These are phyloP conservation scores for Cephus rjabovi DNA, from an alignment of 2,888 invertebrate genomes.

Conservation along the genomic window DNA sequence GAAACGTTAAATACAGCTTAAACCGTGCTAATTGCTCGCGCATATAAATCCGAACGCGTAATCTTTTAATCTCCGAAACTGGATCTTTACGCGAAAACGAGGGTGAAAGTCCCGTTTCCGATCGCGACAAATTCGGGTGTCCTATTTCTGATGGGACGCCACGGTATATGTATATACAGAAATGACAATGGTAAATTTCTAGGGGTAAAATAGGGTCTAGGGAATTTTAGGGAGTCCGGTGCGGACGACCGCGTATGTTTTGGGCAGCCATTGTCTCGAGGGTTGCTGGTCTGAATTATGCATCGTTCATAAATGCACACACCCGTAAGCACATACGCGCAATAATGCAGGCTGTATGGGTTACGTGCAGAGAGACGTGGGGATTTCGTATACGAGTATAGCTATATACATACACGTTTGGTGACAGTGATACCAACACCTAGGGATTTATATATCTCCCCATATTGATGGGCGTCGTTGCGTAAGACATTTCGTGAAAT, in stretches of 20 bases:
- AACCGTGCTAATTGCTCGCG: too few species aligned
- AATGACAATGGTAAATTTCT: too few species aligned
- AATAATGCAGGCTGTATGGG: background rate
- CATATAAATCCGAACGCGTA: too few species aligned
- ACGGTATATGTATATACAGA: too few species aligned
- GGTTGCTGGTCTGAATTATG: conserved; percentile 1
- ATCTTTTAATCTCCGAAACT: too few species aligned
- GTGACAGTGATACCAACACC: background rate
- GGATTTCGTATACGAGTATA: background rate
- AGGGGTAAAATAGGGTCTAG: too few species aligned
- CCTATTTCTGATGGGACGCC: too few species aligned
- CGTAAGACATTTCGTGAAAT: conserved; percentile 22
- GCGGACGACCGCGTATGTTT: conserved; percentile 3
- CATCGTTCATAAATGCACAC: background rate
- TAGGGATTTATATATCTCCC: background rate
- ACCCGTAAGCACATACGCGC: background rate
- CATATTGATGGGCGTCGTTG: conserved; percentile 22
- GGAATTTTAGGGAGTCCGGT: too few species aligned
- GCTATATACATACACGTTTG: background rate
- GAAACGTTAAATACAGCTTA: too few species aligned
- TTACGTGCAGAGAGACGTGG: background rate
- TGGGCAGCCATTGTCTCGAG: conserved; percentile 7
- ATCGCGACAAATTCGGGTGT: too few species aligned
- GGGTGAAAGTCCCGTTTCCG: too few species aligned
- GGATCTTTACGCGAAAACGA: too few species aligned